A percentile compares a stretch with the other conserved stretches of the same genome.
Conservation (phyloP, 2,888 invertebrate species). For the Serripes groenlandicus region DNA sequence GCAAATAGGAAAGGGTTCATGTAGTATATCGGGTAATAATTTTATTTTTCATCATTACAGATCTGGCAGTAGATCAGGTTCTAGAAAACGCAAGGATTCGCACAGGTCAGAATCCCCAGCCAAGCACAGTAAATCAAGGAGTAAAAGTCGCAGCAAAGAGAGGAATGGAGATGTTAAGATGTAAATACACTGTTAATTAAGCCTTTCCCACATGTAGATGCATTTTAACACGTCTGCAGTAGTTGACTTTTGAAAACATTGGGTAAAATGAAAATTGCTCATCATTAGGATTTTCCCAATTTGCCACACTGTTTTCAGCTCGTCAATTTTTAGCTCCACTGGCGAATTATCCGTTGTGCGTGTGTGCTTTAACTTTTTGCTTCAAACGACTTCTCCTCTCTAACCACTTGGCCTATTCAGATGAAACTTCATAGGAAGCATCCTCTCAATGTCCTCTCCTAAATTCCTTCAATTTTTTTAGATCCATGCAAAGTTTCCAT, state of each 20-base stretch:
- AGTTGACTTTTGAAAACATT: background rate
- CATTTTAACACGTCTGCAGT: background rate
- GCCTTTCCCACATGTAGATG: background rate
- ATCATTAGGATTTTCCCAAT: background rate
- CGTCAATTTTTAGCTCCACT: too few relatives aligned
- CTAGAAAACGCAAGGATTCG: conserved; percentile 39
- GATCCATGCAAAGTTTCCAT: too few relatives aligned
- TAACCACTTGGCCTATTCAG: too few relatives aligned
- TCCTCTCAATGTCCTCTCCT: too few relatives aligned
- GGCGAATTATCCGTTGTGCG: too few relatives aligned
- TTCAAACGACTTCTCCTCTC: too few relatives aligned
- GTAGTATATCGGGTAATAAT: background rate
- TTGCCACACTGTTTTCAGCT: background rate
- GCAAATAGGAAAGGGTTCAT: background rate
- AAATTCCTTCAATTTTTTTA: too few relatives aligned
- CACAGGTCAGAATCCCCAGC: conserved; percentile 31
- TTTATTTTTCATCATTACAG: background rate
- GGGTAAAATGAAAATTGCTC: background rate
- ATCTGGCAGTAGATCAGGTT: conserved; percentile 25
- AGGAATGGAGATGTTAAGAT: conserved; percentile 43
- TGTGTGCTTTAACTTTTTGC: too few relatives aligned
- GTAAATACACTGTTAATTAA: background rate
- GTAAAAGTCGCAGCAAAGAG: conserved; percentile 24
- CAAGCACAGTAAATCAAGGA: conserved; percentile 36
- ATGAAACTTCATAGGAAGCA: too few relatives aligned